Evolutionary conservation across 1,140 invertebrate genomes (phyloP).

Genomic region (Apolygus lucorum): DNA sequence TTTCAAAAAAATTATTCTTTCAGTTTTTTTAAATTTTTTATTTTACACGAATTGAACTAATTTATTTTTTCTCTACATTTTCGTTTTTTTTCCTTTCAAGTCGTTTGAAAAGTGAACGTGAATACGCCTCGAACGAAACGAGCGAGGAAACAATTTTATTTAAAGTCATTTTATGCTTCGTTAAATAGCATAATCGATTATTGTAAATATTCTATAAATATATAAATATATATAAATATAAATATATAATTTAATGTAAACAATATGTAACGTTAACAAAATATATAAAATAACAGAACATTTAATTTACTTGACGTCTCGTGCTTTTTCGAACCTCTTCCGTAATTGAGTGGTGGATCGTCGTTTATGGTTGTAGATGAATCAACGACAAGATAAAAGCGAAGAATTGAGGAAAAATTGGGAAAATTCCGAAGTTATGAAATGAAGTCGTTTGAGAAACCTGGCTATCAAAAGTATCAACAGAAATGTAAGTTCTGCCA

Average conservation of each 20-base stretch:
- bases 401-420: too few relatives aligned
- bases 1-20: not conserved
- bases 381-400: too few relatives aligned
- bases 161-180: conserved; percentile 26
- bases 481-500: too few relatives aligned
- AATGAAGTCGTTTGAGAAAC: too few relatives aligned
- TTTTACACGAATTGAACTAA: not conserved
- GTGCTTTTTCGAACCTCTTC: too few relatives aligned
- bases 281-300: conserved; percentile 28
- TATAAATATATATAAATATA: conserved; percentile 25
- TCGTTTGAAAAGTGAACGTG: not conserved
- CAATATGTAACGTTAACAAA: conserved; percentile 29
- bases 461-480: too few relatives aligned
- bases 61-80: not conserved
- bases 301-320: conserved; percentile 25
- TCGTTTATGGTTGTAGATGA: too few relatives aligned
- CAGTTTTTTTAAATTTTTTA: not conserved
- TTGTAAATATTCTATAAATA: conserved; percentile 28
- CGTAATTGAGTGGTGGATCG: too few relatives aligned
- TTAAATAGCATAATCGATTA: conserved; percentile 27
- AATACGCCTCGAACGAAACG: conserved; percentile 10
- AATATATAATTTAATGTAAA: conserved; percentile 22
- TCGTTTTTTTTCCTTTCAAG: not conserved
- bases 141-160: conserved; percentile 21
- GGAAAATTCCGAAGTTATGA: too few relatives aligned